Evolutionary conservation across 2,797 vertebrate species (phyloP), one percentile per base, ranked within the genome.

Genomic region (Arremon brunneinucha): DNA sequence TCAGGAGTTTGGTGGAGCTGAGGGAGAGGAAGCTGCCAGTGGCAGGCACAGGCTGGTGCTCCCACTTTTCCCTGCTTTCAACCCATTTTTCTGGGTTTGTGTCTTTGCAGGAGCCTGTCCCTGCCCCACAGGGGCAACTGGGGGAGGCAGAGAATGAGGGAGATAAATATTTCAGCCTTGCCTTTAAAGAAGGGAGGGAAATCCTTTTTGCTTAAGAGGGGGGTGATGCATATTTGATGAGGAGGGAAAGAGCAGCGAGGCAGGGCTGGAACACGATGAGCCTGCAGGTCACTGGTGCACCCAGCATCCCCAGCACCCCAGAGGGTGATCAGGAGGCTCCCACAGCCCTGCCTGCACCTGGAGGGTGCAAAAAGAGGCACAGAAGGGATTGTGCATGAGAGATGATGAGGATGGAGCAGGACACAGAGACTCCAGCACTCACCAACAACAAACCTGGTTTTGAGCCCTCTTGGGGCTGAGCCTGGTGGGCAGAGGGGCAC

Each of bases 151-250:
- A 71, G 74, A 81, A 72, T 3, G 15, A 72, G 50, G 64, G 56
- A 89, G 89, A 91, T 94, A 83, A 95, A 91, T 94, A 95, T 95
- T 96, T 96, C 27, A 96, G 83, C 93, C 59, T 92, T 53, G 62
- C 68, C 65, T 86, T 72, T 87, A 79, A 68, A 81, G 89, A 76
- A 56, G 68, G 63, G 79, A 86, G 72, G 74, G 82, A 95, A 94
- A 93, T 96, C 94, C 89, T 96, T 62, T 95, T 94, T 87, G 89
- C 89, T 91, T 95, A 94, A 85, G 62, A 91, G 83, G 80, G 80
- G 83, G 55, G 77, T 72, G 70, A 94, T 89, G 87, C 93, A 91
- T 96, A 89, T 95, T 97, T 96, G 49, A 83, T 91, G 89, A 92
- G 57, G 6, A 82, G 46, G 78, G 87, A 60, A 94, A 64, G 90